Evolutionary conservation across 2,888 invertebrate species (phyloP), one percentile per base, ranked within the genome.

Genomic region (Dexiosoma caninum): DNA sequence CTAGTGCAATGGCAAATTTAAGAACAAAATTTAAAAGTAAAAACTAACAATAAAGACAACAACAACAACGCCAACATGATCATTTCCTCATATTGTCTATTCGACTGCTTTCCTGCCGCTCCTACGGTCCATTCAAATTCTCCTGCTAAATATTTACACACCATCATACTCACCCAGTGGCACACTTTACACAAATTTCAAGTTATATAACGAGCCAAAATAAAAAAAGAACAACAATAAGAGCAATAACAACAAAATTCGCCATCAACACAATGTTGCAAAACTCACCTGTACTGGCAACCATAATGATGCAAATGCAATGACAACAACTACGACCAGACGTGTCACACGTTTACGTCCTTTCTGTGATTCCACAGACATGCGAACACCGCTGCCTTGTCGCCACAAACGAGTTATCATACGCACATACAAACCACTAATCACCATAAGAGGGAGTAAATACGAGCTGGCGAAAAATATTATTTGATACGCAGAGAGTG

Each of bases 301-400:
- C 98, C 98, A 98, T 91, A 97, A 96, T n/a, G 96, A 92, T 12
- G 97, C 97, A 88, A 98, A 98, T 64, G 96, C 96, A 46, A 96
- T 94, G 6, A 97, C 96, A 42, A 97, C 96, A 37, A 97, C 94
- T 60, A 97, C 93, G 8, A 98, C 97, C 92, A 98, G 94, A 84
- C 96, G 92, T 1, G 98, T 98, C 23, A 97, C 98, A 81, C 96
- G 92, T 90, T 95, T 94, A 90, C 96, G 95, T 74, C 96, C 95
- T 55, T 95, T 92, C 81, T 95, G 88, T 67, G 90, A 90, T 88
- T 97, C 96, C 8, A 94, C 95, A 19, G 95, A 95, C 85, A 94
- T 93, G 84, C 94, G 93, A 1, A 95, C 94, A 5, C 95, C 95
- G 0, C 94, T 94, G 0, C 95, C 94, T 35, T 94, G 94, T 84